Conservation (phyloP, 64 coral and sea anemone species). For the Astreopora myriophthalma region DNA sequence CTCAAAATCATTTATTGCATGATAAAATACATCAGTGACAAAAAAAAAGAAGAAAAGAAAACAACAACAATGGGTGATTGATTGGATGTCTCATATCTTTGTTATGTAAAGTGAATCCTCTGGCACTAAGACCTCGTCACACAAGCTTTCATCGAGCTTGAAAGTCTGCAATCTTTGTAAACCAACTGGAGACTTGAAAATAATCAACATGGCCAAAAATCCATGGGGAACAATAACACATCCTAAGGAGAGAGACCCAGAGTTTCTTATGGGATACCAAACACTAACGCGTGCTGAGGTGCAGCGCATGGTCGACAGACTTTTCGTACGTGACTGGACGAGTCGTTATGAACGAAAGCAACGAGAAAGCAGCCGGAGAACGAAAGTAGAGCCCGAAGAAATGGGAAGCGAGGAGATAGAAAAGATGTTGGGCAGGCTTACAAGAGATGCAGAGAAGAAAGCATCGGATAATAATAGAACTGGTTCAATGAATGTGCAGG, state of each 20-base stretch:
- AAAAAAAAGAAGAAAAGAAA: background rate
- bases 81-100: background rate
- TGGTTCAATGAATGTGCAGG: conserved; percentile 86
- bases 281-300: conserved; percentile 55
- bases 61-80: background rate
- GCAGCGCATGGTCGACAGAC: conserved; percentile 61
- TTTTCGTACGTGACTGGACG: conserved; percentile 75
- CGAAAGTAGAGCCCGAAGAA: conserved; percentile 38
- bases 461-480: conserved; percentile 88
- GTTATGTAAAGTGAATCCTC: background rate
- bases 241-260: conserved; percentile 85
- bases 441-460: conserved; percentile 60
- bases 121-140: too few species aligned
- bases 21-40: too few species aligned
- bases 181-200: background rate
- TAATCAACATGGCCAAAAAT: conserved; percentile 70
- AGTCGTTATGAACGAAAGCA: conserved; percentile 66
- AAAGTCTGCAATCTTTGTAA: too few species aligned
- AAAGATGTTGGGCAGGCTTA: conserved; percentile 75
- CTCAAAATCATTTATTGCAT: too few species aligned
- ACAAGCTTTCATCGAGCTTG: too few species aligned
- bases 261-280: conserved; percentile 83
- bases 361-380: conserved; percentile 23
- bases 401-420: conserved; percentile 72
- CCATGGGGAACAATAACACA: conserved; percentile 95